Evolutionary conservation across 2,113 vertebrate genomes (phyloP).

Genomic region (Phoenicopterus ruber): DNA sequence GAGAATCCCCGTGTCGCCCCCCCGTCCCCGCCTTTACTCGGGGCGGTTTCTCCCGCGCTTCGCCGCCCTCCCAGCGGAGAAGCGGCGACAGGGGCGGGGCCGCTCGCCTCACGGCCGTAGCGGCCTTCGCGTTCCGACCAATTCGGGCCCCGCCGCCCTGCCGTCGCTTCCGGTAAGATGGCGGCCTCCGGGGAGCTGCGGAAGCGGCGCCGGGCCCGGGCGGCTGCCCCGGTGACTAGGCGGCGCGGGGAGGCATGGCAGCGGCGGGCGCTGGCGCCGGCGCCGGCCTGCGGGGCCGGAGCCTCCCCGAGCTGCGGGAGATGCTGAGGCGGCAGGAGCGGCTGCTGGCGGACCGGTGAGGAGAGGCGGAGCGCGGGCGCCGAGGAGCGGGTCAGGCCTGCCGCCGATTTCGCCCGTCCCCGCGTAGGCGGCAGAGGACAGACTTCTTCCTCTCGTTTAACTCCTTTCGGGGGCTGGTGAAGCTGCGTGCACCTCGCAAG

Average conservation of each 20-base stretch:
- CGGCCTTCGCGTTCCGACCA: not conserved
- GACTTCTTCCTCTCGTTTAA: not conserved
- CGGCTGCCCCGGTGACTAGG: not conserved
- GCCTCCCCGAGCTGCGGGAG: conserved; percentile 82
- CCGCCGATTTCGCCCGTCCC: not conserved
- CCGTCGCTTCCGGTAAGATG: conserved; percentile 72
- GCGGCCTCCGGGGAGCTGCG: not conserved
- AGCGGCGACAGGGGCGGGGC: not conserved
- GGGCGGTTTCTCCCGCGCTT: not conserved
- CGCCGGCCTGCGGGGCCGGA: conserved; percentile 68
- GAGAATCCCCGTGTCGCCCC: no score
- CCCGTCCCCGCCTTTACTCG: no score
- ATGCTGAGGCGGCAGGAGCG: conserved; percentile 84
- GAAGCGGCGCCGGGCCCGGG: not conserved
- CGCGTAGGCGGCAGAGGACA: not conserved
- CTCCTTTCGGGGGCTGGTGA: not conserved
- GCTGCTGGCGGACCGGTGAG: conserved; percentile 85
- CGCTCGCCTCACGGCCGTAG: not conserved
- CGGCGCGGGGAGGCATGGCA: conserved; percentile 2
- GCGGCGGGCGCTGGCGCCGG: conserved; percentile 55
- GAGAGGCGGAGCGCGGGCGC: not conserved
- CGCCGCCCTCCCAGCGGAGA: no score
- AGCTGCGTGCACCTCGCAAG: not conserved
- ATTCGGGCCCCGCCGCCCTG: not conserved
- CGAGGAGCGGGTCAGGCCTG: not conserved